Base-by-base conservation (phyloP, 2,113 vertebrate genomes). In the Ceyx melanurus region DNA sequence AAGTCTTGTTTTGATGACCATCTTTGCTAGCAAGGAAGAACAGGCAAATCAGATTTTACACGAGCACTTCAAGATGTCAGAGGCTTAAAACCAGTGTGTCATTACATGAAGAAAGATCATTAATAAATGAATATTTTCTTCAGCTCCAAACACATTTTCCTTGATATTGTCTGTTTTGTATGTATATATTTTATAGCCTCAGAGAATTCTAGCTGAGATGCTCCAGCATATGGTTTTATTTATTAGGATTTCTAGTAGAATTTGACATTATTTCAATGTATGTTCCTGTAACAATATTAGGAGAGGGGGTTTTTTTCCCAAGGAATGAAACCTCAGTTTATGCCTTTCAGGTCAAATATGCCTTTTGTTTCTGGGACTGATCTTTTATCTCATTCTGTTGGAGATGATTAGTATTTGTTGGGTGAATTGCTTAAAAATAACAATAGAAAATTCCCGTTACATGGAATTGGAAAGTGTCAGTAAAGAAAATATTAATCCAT, bases 1-100 rank as follows among this genome's bases (percentile, higher is more conserved):
- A 89, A 95, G 57, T 53, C 62, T 83, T 94, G 82, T 94, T 97
- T 91, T 87, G 92, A 89, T 89, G 76, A 77, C 82, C 82, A 92
- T 82, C 71, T 94, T 84, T 89, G 62, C 92, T 90, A 88, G 23
- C 28, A 86, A 89, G 72, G 64, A 74, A 87, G 76, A 95, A 93
- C 31, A 93, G 57, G 86, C 77, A 81, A 77, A 94, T 71, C 42
- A 76, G 64, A 93, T 93, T 92, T 95, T 91, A 79, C 77, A 94
- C 26, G 84, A 96, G 66, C 48, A 31, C 29, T 88, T 64, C 81
- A 84, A 81, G 88, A 95, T 82, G 86, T 93, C 86, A 82, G 82
- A 26, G 64, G 45, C 45, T 90, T 88, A 90, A 94, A 82, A 70
- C 10, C 80, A 29, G 50, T 29, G 60, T 72, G 65, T 72, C 57